phyloP scores from a whole-genome alignment of 2,888 invertebrate genomes.

The Epinotia nisella region DNA sequence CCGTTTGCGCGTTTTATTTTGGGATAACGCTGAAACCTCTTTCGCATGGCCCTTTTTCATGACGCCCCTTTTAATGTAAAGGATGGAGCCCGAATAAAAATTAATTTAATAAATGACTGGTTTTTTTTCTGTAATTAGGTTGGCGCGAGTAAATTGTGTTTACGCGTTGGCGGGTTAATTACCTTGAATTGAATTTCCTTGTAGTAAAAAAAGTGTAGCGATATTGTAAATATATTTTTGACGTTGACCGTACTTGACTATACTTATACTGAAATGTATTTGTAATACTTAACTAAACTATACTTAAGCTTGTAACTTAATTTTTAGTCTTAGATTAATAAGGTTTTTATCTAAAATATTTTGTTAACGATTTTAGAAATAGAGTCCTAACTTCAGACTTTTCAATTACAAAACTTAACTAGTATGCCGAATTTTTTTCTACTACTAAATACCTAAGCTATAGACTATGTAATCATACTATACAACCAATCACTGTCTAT shows the following conservation, averaged over 20 bases:
- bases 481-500: too few relatives aligned
- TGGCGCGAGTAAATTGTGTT: not conserved
- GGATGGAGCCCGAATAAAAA: constrained; percentile 2
- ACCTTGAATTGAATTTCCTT: not conserved
- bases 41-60: not conserved
- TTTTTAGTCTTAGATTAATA: too few relatives aligned
- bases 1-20: not conserved
- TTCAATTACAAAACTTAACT: not conserved
- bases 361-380: too few relatives aligned
- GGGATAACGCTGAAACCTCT: constrained; percentile 5
- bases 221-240: too few relatives aligned
- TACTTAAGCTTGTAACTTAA: too few relatives aligned
- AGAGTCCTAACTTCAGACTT: not conserved
- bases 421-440: not conserved
- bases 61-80: constrained; percentile 8
- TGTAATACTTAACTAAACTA: too few relatives aligned
- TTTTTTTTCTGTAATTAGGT: constrained; percentile 2
- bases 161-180: not conserved
- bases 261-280: too few relatives aligned
- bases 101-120: not conserved
- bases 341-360: too few relatives aligned
- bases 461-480: not conserved
- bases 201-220: not conserved
- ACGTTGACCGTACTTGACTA: too few relatives aligned
- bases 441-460: not conserved